Base-by-base conservation (phyloP, 2,113 vertebrate species). In the Brachionichthys hirsutus region DNA sequence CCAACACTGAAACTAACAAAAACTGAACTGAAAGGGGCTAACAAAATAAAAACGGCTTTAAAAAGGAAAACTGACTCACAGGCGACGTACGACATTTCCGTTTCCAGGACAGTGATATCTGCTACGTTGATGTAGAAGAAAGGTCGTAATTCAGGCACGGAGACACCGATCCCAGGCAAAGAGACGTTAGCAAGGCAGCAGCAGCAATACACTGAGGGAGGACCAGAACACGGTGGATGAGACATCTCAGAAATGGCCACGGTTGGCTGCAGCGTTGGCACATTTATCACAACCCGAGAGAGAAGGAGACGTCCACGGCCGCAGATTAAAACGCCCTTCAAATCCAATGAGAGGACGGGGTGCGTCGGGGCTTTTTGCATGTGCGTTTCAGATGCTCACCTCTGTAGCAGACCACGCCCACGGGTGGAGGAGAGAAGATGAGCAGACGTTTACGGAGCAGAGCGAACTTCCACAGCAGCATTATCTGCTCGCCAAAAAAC, bases 41-140 rank as follows among this genome's bases (percentile, higher is more conserved):
- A 10, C 36, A 12, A 38, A 5, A 10, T 38, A 38, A 12, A 38
- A 10, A 38, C 36, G 8, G 2, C 3, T 12, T 38, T 38, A 12
- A 38, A 38, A 38, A 30, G 12, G 10, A 35, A 35, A 35, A 35
- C 17, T 43, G 43, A 93, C 97, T 96, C 88, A 99, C 97, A 99
- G 78, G 97, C 97, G 70, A 99, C 96, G 0, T 98, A 99, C 1
- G 96, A 97, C 85, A 94, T 69, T 88, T 99, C 95, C 0, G 91
- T 94, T 83, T 95, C 94, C 88, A 99, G 91, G 84, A 93, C 88
- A 65, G 91, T 79, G 77, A 99, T 98, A 89, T 99, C 97, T 0
- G 97, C 94, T 72, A 99, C 92, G 13, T 96, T 99, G 86, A 99
- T 91, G 10, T 99, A 99, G 89, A 99, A 99, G 87, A 98, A 98